Conservation (phyloP, 2,113 vertebrate genomes). For the Vulpes ferrilata region DNA sequence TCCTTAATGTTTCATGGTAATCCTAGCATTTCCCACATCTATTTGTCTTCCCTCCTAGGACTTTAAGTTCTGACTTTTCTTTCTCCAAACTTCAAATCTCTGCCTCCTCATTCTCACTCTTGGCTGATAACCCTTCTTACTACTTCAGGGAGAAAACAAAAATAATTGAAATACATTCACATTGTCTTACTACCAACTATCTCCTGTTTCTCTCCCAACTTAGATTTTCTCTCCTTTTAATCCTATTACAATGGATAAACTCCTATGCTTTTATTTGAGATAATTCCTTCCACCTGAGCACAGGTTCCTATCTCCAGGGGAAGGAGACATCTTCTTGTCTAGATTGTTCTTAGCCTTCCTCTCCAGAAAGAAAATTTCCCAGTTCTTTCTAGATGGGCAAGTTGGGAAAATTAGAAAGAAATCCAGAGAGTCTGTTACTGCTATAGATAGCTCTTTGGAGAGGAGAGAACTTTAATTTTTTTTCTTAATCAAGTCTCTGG, state of each 20-base stretch:
- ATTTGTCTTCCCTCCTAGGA: neutral
- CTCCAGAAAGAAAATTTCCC: neutral
- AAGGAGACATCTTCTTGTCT: neutral
- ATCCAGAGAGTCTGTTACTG: neutral
- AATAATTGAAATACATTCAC: neutral
- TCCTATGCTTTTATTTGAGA: neutral
- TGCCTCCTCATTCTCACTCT: neutral
- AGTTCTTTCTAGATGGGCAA: neutral
- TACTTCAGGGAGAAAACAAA: neutral
- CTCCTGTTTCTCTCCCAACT: neutral
- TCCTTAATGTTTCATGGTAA: neutral
- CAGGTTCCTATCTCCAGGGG: neutral
- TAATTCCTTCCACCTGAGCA: neutral
- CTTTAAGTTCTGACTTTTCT: neutral
- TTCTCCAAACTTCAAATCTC: neutral
- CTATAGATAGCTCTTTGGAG: neutral
- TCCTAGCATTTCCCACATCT: neutral
- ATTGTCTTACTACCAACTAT: neutral
- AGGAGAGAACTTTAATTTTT: neutral
- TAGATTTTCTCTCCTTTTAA: neutral
- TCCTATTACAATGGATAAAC: neutral
- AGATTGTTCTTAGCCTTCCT: neutral
- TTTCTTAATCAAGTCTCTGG: neutral
- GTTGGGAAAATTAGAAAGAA: neutral
- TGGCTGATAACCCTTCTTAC: neutral